These are phyloP conservation scores for Sebastes hubbsi DNA, from an alignment of 2,797 vertebrate genomes.

Conservation along the genomic window DNA sequence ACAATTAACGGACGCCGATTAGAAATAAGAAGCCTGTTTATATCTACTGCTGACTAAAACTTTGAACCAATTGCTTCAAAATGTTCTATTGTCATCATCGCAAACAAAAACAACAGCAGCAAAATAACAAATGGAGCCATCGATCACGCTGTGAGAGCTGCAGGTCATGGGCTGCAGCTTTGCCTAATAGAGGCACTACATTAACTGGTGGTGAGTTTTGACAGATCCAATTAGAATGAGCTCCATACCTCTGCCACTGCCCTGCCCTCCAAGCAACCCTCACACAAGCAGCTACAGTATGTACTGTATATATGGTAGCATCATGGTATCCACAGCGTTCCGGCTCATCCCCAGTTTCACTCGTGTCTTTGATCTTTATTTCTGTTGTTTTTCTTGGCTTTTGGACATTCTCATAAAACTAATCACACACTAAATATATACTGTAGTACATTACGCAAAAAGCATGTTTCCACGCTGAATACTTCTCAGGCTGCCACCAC, in stretches of 20 bases:
- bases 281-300: background rate
- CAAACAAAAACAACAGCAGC: slow-evolving; percentile 11
- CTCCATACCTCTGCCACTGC: slow-evolving; percentile 58
- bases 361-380: background rate
- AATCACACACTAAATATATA: background rate
- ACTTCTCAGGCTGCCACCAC: slow-evolving; percentile 49
- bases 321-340: background rate
- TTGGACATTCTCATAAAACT: slow-evolving; percentile 4
- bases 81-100: background rate
- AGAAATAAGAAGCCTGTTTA: background rate
- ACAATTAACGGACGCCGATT: background rate
- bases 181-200: slow-evolving; percentile 76
- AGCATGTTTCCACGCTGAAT: slow-evolving; percentile 18
- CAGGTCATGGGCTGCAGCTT: slow-evolving; percentile 65
- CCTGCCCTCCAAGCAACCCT: slow-evolving; percentile 44
- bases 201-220: slow-evolving; percentile 75
- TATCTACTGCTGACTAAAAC: background rate
- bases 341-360: background rate
- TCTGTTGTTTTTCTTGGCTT: background rate
- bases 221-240: slow-evolving; percentile 84
- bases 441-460: slow-evolving; percentile 13
- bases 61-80: background rate
- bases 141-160: slow-evolving; percentile 46
- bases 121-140: slow-evolving; percentile 55
- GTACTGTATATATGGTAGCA: background rate